Evolutionary conservation across 2,888 invertebrate genomes (phyloP).

Genomic region (Sminthurinus aureus): DNA sequence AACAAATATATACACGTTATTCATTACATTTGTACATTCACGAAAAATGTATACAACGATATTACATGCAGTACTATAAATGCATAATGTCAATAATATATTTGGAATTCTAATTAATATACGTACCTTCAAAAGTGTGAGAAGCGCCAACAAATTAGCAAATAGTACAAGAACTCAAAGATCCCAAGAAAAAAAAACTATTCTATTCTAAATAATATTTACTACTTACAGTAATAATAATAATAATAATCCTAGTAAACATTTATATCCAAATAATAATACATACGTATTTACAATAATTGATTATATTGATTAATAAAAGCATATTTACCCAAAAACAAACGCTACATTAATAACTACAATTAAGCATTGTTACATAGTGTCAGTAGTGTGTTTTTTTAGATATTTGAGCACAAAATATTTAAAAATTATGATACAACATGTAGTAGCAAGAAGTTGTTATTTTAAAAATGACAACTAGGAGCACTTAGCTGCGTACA

Average conservation of each 20-base stretch:
- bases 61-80: neutral
- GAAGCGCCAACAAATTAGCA: slow-evolving; percentile 31
- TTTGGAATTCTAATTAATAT: neutral
- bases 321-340: too few species aligned
- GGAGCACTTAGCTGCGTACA: neutral
- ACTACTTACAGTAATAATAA: neutral
- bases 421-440: neutral
- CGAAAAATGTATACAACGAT: neutral
- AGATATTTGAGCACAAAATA: neutral
- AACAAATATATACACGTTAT: neutral
- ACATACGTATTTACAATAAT: too few species aligned
- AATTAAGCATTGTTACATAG: neutral
- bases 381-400: neutral
- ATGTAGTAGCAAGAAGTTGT: neutral
- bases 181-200: neutral
- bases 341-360: neutral
- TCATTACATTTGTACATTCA: neutral
- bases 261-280: too few species aligned
- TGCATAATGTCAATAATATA: neutral
- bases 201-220: neutral
- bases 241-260: neutral
- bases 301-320: too few species aligned
- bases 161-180: neutral
- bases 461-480: too few species aligned
- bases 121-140: slow-evolving; percentile 8